Evolutionary conservation across 2,113 vertebrate genomes (phyloP), one percentile per base, ranked within the genome.

Genomic region (Cromileptes altivelis): DNA sequence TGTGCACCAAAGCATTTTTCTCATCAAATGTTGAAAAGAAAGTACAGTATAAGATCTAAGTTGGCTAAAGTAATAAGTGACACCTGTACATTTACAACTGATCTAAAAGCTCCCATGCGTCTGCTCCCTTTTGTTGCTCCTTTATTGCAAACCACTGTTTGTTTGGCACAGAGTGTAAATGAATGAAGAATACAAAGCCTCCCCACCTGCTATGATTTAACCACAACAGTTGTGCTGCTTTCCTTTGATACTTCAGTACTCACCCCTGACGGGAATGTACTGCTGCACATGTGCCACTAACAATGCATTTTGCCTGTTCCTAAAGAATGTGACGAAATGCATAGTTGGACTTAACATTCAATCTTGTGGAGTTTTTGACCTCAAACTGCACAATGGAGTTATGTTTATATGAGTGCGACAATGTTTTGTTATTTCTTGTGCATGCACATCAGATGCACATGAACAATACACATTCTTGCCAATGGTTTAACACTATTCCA

Each of bases 171-270:
- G 21, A 60, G 17, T 19, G n/a, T 47, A 72, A 61, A 65, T 27
- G 50, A 76, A 58, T 56, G 3, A 65, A 67, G 19, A 56, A 45
- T 12, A 61, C 6, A 1, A 25, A n/a, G 7, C 27, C 18, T 19
- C 30, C 14, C 11, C 15, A 15, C 42, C 57, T 78, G 21, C 33
- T 6, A 33, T 40, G 78, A 67, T 52, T 42, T 63, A 33, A 37
- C 56, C 45, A 37, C 70, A 37, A 33, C 30, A 61, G 75, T 18
- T 70, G 52, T 23, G 9, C 23, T 70, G 30, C 42, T 65, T 65
- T 80, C 27, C 53, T 86, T 56, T 80, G 70, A 80, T 56, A 62
- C 42, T 19, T 55, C 23, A 21, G n/a, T 33, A 21, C 33, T 27
- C 30, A 40, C 45, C 49, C 2, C 37, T 40, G 17, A 50, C 6